Percentiles rank a stretch among this genome's conserved stretches.
Conservation (phyloP, 2,113 vertebrate genomes). For the Ginglymostoma cirratum region DNA sequence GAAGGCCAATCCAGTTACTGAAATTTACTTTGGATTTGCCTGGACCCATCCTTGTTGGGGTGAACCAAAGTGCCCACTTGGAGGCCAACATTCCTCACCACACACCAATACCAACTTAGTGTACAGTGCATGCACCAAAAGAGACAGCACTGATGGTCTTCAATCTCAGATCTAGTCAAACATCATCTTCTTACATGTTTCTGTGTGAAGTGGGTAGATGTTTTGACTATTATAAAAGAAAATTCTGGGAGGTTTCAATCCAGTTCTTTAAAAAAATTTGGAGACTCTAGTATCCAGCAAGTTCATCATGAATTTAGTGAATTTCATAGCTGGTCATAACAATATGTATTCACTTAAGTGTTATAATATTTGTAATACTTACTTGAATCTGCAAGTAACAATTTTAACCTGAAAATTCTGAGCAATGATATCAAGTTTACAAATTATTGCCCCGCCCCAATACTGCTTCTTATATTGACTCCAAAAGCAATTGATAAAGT, state of each 20-base stretch:
- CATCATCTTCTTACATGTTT: not conserved
- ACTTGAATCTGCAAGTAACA: too few relatives aligned
- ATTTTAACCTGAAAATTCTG: too few relatives aligned
- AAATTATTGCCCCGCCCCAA: too few relatives aligned
- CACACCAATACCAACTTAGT: not conserved
- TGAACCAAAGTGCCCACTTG: not conserved
- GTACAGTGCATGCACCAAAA: not conserved
- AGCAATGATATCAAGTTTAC: too few relatives aligned
- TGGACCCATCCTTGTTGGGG: not conserved
- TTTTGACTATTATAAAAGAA: not conserved
- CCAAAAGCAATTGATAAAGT: too few relatives aligned
- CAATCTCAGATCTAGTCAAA: not conserved
- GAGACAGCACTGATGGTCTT: not conserved
- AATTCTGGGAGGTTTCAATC: not conserved
- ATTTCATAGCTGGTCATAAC: too few relatives aligned
- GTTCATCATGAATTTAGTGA: too few relatives aligned
- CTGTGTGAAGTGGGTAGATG: not conserved
- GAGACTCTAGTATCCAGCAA: too few relatives aligned
- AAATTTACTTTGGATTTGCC: not conserved
- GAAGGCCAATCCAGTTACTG: not conserved
- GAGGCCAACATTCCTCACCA: not conserved
- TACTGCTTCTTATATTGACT: too few relatives aligned
- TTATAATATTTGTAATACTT: too few relatives aligned
- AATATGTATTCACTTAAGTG: too few relatives aligned
- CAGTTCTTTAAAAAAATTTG: too few relatives aligned